Evolutionary conservation across 2,888 invertebrate genomes (phyloP).

Genomic region (Griposia aprilina): DNA sequence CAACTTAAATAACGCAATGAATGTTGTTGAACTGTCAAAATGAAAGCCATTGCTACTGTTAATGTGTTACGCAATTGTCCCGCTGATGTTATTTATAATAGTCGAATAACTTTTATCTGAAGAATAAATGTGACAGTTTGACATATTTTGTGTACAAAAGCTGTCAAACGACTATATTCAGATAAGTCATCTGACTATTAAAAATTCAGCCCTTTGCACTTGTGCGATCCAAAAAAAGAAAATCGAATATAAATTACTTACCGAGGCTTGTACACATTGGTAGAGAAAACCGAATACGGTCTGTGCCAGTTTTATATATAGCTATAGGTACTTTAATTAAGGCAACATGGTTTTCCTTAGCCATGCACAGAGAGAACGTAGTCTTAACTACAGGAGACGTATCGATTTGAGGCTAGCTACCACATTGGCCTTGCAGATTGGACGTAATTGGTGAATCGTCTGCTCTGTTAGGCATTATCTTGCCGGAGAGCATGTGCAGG

Average conservation of each 20-base stretch:
- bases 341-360: slow-evolving; percentile 3
- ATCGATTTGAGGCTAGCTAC: slow-evolving; percentile 37
- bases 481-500: no score
- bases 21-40: no score
- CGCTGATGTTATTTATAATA: no score
- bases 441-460: slow-evolving; percentile 30
- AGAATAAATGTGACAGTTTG: not conserved
- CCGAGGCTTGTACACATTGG: not conserved
- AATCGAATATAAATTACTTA: not conserved
- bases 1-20: no score
- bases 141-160: not conserved
- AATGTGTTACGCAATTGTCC: no score
- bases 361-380: not conserved
- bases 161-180: no score
- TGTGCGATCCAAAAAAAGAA: not conserved
- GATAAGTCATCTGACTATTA: not conserved
- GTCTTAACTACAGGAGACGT: slow-evolving; percentile 20
- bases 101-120: no score
- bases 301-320: not conserved
- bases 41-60: no score
- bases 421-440: slow-evolving; percentile 52
- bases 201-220: not conserved
- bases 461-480: not conserved
- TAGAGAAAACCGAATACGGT: not conserved
- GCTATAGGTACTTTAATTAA: slow-evolving; percentile 9